Base-by-base conservation (phyloP, 2,888 invertebrate species). In the Zaprionus lineosus region DNA sequence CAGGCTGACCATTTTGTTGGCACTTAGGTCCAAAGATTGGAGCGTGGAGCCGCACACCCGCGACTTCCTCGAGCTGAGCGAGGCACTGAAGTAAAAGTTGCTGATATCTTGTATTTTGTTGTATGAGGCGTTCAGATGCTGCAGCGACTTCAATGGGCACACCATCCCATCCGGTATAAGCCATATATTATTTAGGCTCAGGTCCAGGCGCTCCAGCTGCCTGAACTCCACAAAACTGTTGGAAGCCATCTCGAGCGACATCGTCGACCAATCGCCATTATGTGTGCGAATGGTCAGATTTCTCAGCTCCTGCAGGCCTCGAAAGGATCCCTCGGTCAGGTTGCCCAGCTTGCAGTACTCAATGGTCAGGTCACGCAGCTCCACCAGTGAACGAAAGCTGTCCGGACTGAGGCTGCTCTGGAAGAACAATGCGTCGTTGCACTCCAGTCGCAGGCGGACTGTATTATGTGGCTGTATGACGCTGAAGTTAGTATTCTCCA, bases 181-280 rank as follows among this genome's bases (percentile, higher is more conserved):
- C 95, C 95, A 96, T 86, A 97, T 95, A 90, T 96, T 96, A 90
- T 97, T 96, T 86, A 94, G 93, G 87, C 96, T 96, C 73, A 97
- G 91, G 89, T 97, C 97, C 76, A 97, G 91, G 74, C 94, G 93
- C 90, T 96, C 96, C 76, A 97, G 91, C 89, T 96, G 95, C 47
- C 94, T 92, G 71, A 95, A 94, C 77, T 94, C 92, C 93, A 63
- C 94, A 89, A 96, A 96, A 86, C 95, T 95, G 75, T 94, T 94
- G 51, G 93, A 92, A 72, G 95, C 94, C 87, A 97, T 93, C 89
- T 96, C 95, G 89, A 97, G 91, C 83, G 94, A 95, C 93, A 96
- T 95, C 43, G 95, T 94, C 16, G 95, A 94, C 95, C 95, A 96
- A 87, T 95, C 94, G 31, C 94, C 94, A 89, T 96, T 96, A 90